Percentiles rank a stretch among this genome's conserved stretches.
Evolutionary conservation across 2,113 vertebrate genomes (phyloP).

Genomic region (Charina bottae): DNA sequence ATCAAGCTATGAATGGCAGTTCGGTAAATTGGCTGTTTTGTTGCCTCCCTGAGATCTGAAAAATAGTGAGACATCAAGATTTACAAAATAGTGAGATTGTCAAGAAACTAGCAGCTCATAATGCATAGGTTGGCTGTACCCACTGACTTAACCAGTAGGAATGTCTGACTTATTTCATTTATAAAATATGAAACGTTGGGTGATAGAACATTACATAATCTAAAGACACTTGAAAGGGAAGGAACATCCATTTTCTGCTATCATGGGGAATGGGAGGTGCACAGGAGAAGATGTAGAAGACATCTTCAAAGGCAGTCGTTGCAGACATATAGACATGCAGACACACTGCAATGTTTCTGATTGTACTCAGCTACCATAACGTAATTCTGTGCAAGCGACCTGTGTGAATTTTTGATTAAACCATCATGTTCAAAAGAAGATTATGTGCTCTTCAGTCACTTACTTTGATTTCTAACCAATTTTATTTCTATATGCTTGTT

Average conservation of each 20-base stretch:
- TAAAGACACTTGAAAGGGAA: background rate
- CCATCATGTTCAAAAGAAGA: background rate
- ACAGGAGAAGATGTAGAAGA: background rate
- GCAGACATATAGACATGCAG: background rate
- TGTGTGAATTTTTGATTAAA: background rate
- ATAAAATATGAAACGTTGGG: background rate
- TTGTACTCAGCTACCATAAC: background rate
- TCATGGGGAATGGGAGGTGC: background rate
- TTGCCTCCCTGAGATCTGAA: background rate
- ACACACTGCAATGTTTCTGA: background rate
- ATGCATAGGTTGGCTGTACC: background rate
- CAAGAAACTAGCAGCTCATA: background rate
- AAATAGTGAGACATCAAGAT: background rate
- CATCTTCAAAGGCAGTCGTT: background rate
- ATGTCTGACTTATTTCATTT: background rate
- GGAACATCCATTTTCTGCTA: too few relatives aligned
- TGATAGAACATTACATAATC: background rate
- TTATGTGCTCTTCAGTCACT: background rate
- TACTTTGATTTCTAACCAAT: slow-evolving; percentile 5
- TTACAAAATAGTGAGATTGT: background rate
- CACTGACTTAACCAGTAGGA: background rate
- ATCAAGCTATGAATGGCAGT: background rate
- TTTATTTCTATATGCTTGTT: slow-evolving; percentile 32
- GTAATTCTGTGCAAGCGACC: background rate
- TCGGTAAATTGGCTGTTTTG: background rate